phyloP scores from a whole-genome alignment of 2,888 invertebrate species.

The Athalia cordata region DNA sequence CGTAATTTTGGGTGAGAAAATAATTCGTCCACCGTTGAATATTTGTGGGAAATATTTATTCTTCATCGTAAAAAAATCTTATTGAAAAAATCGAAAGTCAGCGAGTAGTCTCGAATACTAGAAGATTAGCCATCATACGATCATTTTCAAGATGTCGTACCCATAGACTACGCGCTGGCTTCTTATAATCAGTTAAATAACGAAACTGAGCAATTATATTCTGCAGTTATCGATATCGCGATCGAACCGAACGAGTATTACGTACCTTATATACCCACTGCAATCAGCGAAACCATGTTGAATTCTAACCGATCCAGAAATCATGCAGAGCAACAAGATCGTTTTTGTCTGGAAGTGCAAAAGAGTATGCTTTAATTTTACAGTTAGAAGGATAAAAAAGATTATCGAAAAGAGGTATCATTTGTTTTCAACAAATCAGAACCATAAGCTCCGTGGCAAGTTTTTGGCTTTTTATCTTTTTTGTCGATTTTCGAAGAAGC shows the following conservation, averaged over 20 bases:
- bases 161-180: constrained; percentile 71
- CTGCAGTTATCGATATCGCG: constrained; percentile 47
- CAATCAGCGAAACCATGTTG: not conserved
- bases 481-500: too few relatives aligned
- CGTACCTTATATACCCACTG: not conserved
- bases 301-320: not conserved
- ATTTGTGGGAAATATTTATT: too few relatives aligned
- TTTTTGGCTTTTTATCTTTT: too few relatives aligned
- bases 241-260: constrained; percentile 30
- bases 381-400: too few relatives aligned
- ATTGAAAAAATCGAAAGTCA: constrained; percentile 69
- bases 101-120: constrained; percentile 71
- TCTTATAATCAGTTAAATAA: constrained; percentile 61
- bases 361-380: too few relatives aligned
- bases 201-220: constrained; percentile 52
- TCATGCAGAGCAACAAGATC: not conserved
- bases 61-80: constrained; percentile 62
- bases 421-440: too few relatives aligned
- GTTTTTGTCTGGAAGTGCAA: too few relatives aligned
- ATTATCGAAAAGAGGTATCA: too few relatives aligned
- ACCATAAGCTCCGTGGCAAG: too few relatives aligned
- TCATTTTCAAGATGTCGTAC: constrained; percentile 62
- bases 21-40: too few relatives aligned
- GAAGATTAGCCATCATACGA: constrained; percentile 52
- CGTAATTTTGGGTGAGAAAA: too few relatives aligned